Evolutionary conservation across 2,113 vertebrate species (phyloP).

Genomic region (Acanthisitta chloris): DNA sequence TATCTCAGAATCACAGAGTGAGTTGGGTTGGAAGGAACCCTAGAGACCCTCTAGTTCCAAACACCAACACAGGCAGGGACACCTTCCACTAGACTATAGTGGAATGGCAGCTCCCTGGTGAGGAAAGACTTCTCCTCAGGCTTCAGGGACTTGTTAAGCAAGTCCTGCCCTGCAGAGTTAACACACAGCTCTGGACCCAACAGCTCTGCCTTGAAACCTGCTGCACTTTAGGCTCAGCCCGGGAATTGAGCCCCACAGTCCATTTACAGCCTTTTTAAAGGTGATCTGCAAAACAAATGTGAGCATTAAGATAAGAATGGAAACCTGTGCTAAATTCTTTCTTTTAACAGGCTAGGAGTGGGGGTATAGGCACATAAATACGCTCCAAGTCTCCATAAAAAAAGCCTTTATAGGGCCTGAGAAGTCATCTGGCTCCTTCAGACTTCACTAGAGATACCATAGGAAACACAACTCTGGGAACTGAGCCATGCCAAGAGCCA

Average conservation of each 20-base stretch:
- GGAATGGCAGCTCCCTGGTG: background rate
- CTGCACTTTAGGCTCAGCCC: conserved; percentile 4
- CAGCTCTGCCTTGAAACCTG: background rate
- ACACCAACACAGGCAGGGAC: background rate
- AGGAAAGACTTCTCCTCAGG: background rate
- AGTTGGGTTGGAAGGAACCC: background rate
- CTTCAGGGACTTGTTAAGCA: background rate
- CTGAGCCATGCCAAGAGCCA: background rate
- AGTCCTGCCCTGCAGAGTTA: background rate
- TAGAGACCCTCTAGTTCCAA: background rate
- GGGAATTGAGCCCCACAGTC: conserved; percentile 21
- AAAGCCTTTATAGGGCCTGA: conserved; percentile 1
- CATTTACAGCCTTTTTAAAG: conserved; percentile 44
- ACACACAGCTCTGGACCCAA: background rate
- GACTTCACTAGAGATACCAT: background rate
- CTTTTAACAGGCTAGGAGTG: background rate
- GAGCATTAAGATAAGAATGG: conserved; percentile 39
- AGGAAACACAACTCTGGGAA: background rate
- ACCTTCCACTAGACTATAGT: fast-evolving
- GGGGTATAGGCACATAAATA: conserved; percentile 1
- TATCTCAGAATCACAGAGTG: too few relatives aligned
- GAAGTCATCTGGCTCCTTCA: conserved; percentile 41
- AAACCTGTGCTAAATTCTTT: conserved; percentile 6
- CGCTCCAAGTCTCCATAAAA: conserved; percentile 31
- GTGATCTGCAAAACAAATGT: conserved; percentile 66